Evolutionary conservation across 1,140 invertebrate species (phyloP).

Genomic region (Drosophila rhopaloa): DNA sequence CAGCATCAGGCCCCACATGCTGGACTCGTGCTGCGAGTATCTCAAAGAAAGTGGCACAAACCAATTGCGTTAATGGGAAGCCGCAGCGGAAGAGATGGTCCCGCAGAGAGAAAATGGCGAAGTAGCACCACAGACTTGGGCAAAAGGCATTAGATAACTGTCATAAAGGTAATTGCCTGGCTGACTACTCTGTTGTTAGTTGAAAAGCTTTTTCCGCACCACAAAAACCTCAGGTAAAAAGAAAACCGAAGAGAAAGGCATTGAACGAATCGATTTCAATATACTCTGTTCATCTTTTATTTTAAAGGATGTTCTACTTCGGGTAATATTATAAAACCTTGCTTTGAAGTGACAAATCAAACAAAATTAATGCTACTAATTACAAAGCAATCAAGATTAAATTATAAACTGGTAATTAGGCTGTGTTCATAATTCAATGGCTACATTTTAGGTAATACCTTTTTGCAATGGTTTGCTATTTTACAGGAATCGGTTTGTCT

Average conservation of each 20-base stretch:
- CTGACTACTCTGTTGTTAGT: conserved; percentile 2
- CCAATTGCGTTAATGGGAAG: conserved; percentile 70
- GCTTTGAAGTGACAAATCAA: conserved; percentile 10
- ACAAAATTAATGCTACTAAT: too few relatives aligned
- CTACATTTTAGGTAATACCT: too few relatives aligned
- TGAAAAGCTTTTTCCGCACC: conserved; percentile 20
- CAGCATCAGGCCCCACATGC: conserved; percentile 38
- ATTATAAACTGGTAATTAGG: too few relatives aligned
- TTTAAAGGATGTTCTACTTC: background rate
- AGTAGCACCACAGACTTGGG: conserved; percentile 5
- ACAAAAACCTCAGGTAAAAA: conserved; percentile 31
- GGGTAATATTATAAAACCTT: background rate
- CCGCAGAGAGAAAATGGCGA: conserved; percentile 5
- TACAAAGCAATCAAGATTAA: too few relatives aligned
- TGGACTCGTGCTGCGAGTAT: conserved; percentile 31
- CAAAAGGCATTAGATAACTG: conserved; percentile 59
- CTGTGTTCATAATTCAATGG: too few relatives aligned
- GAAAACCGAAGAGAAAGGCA: background rate
- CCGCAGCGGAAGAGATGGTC: conserved; percentile 49
- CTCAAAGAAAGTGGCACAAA: conserved; percentile 65
- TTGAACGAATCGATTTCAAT: conserved; percentile 8
- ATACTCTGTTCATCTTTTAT: background rate
- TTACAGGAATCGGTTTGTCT: conserved; percentile 45
- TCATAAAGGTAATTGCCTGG: conserved; percentile 54
- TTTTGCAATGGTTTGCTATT: background rate